Evolutionary conservation across 2,797 vertebrate species (phyloP).

Genomic region (Propithecus perrieri): DNA sequence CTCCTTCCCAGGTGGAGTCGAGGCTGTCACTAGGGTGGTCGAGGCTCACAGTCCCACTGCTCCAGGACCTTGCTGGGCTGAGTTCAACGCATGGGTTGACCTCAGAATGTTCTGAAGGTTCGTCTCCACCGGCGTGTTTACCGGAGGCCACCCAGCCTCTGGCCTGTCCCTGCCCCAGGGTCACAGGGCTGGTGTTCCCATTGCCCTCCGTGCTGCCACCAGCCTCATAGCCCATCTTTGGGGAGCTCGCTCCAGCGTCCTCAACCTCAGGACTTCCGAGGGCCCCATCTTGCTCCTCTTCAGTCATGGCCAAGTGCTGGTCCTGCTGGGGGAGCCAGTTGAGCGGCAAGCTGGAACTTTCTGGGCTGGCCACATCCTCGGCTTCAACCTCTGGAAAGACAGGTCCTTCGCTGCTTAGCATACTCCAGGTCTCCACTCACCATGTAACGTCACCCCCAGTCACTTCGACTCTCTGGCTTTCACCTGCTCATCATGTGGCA

Average conservation of each 20-base stretch:
- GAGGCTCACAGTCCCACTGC: slow-evolving; percentile 30
- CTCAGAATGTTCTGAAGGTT: slow-evolving; percentile 66
- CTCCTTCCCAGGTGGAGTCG: slow-evolving; percentile 61
- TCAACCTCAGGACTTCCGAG: background rate
- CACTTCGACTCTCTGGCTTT: background rate
- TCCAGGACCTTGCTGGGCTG: slow-evolving; percentile 56
- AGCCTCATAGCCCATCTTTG: slow-evolving; percentile 37
- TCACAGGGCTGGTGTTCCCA: slow-evolving; percentile 40
- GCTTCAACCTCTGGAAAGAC: slow-evolving; percentile 76
- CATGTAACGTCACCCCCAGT: background rate
- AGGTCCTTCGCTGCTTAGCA: background rate
- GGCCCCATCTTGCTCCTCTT: slow-evolving; percentile 77
- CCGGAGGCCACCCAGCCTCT: slow-evolving; percentile 3
- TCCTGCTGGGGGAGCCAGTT: slow-evolving; percentile 71
- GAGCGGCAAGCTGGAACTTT: slow-evolving; percentile 41
- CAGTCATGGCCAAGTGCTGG: slow-evolving; percentile 60
- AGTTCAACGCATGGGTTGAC: slow-evolving; percentile 42
- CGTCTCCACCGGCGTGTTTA: slow-evolving; percentile 7
- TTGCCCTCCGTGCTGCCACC: slow-evolving; percentile 30
- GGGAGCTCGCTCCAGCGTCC: slow-evolving; percentile 61
- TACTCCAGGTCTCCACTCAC: background rate
- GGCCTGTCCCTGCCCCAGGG: background rate
- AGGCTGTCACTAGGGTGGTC: slow-evolving; percentile 11
- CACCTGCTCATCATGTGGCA: background rate
- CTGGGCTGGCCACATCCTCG: slow-evolving; percentile 69